Conservation (phyloP, 92 coral and sea anemone species). For the Paramuricea clavata region DNA sequence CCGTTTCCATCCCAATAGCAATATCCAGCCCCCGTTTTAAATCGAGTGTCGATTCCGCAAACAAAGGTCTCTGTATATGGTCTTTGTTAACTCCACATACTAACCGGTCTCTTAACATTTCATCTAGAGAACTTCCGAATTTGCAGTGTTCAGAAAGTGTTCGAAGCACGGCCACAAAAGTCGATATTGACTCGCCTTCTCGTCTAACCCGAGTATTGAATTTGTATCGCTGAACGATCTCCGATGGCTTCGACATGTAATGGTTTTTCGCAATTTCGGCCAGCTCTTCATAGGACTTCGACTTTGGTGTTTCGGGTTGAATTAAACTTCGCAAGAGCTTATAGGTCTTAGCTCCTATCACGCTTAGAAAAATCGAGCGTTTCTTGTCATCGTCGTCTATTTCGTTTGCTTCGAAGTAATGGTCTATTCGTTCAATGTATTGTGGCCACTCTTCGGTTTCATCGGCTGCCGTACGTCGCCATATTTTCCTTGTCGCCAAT, state of each 20-base stretch:
- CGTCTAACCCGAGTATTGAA: conserved; percentile 7
- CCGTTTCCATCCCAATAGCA: not conserved
- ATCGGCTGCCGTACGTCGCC: not conserved
- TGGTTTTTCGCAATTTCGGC: not conserved
- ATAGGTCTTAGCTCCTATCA: conserved; percentile 47
- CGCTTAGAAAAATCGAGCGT: conserved; percentile 51
- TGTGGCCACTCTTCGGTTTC: conserved; percentile 27
- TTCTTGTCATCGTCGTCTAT: conserved; percentile 40
- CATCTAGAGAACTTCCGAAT: conserved; percentile 42
- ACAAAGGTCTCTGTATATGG: not conserved
- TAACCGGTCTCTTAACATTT: too few relatives aligned
- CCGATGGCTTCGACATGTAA: conserved; percentile 19
- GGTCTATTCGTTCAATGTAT: conserved; percentile 10
- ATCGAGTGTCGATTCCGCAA: conserved; percentile 1
- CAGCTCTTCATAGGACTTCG: conserved; percentile 12
- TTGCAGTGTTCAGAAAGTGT: conserved; percentile 24
- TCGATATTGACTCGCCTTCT: conserved; percentile 28
- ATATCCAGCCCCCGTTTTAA: conserved; percentile 9
- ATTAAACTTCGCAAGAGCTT: conserved; percentile 19
- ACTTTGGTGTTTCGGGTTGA: conserved; percentile 1
- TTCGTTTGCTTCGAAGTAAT: conserved; percentile 41
- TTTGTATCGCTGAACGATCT: conserved; percentile 26
- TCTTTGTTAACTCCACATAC: too few relatives aligned
- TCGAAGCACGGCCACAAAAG: conserved; percentile 17
- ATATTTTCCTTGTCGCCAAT: not conserved